Evolutionary conservation across 2,888 invertebrate genomes (phyloP).

Genomic region (Hedya salicella): DNA sequence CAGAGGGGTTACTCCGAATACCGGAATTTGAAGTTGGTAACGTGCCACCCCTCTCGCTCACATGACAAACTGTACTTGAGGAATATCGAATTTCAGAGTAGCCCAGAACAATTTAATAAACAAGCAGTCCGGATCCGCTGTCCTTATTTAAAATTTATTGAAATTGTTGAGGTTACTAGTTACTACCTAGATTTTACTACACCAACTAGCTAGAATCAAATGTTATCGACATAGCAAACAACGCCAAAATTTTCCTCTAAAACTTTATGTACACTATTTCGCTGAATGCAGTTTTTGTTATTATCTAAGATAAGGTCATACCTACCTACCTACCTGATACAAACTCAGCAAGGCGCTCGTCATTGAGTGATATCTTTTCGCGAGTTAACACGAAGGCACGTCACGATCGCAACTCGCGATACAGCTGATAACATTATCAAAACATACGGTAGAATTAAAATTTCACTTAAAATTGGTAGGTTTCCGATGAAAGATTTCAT

Average conservation of each 20-base stretch:
- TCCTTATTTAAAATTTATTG: background rate
- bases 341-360: conserved; percentile 42
- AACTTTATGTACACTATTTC: conserved; percentile 24
- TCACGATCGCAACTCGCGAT: conserved; percentile 48
- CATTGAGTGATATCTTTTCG: conserved; percentile 50
- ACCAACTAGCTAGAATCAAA: background rate
- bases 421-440: conserved; percentile 46
- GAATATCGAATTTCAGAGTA: no score
- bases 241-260: conserved; percentile 30
- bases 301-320: conserved; percentile 41
- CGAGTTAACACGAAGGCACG: conserved; percentile 44
- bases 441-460: conserved; percentile 43
- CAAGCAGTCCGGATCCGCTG: background rate
- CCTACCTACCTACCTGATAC: no score
- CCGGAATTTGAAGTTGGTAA: no score
- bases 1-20: no score
- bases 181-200: background rate
- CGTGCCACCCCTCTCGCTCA: no score
- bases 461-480: conserved; percentile 15
- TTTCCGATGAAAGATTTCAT: background rate
- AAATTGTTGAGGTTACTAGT: background rate
- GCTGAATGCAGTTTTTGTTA: conserved; percentile 42
- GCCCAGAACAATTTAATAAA: no score
- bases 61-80: no score
- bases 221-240: conserved; percentile 10